These are phyloP conservation scores for Leptinotarsa rubiginosa DNA, from an alignment of 2,888 invertebrate species.

Conservation along the genomic window DNA sequence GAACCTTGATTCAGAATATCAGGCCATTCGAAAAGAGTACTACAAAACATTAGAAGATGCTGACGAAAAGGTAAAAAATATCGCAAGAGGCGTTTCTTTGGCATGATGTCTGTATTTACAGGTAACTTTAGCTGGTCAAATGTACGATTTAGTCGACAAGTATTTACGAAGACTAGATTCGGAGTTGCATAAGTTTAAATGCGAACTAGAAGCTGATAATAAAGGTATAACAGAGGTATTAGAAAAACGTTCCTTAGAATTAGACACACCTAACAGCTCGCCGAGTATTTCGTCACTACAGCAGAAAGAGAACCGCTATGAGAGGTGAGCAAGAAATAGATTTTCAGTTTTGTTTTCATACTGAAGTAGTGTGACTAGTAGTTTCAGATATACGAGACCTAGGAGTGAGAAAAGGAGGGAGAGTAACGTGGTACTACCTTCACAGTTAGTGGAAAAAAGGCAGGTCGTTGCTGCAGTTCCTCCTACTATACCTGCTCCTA, in stretches of 20 bases:
- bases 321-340: slow-evolving; percentile 53
- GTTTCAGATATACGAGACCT: slow-evolving; percentile 60
- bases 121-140: slow-evolving; percentile 89
- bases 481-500: slow-evolving; percentile 52
- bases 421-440: slow-evolving; percentile 70
- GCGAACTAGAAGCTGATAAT: slow-evolving; percentile 98
- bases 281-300: slow-evolving; percentile 70
- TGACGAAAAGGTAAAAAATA: slow-evolving; percentile 83
- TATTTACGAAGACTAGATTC: slow-evolving; percentile 89
- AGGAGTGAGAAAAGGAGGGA: slow-evolving; percentile 83
- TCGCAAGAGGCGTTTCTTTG: background rate
- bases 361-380: slow-evolving; percentile 47
- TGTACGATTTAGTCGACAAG: slow-evolving; percentile 94
- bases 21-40: slow-evolving; percentile 87
- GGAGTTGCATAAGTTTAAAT: slow-evolving; percentile 97
- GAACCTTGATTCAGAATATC: slow-evolving; percentile 85
- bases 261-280: slow-evolving; percentile 77
- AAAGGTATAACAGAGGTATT: slow-evolving; percentile 96
- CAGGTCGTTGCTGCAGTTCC: slow-evolving; percentile 59
- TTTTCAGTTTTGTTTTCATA: slow-evolving; percentile 2
- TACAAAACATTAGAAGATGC: slow-evolving; percentile 93
- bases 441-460: slow-evolving; percentile 67
- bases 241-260: slow-evolving; percentile 91
- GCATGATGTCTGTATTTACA: slow-evolving; percentile 40
- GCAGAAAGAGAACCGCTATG: slow-evolving; percentile 86